A percentile compares a stretch with the other conserved stretches of the same genome.
These are phyloP conservation scores for Setophaga kirtlandii DNA, from an alignment of 2,113 vertebrate genomes.

Conservation along the genomic window DNA sequence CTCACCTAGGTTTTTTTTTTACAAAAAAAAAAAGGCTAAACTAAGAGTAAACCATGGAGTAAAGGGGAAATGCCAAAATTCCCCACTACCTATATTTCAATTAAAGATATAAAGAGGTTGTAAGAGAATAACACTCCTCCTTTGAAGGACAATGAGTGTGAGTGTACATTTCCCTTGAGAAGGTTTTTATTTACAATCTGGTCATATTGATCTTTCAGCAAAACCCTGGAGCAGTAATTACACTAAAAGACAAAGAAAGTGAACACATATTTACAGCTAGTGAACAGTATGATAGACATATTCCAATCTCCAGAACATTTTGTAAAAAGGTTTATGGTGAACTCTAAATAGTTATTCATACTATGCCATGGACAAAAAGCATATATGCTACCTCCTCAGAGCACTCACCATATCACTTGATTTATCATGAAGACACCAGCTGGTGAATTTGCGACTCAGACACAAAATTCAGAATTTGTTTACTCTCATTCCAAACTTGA, in stretches of 20 bases:
- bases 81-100: not conserved
- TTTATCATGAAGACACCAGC: not conserved
- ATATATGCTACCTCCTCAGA: not conserved
- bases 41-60: not conserved
- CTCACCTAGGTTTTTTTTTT: not conserved
- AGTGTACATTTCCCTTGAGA: not conserved
- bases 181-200: constrained; percentile 11
- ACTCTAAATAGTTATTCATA: not conserved
- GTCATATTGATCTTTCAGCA: constrained; percentile 19
- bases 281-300: not conserved
- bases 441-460: not conserved
- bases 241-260: not conserved
- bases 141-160: not conserved
- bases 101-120: not conserved
- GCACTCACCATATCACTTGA: not conserved
- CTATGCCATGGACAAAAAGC: not conserved
- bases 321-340: not conserved
- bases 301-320: not conserved
- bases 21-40: not conserved
- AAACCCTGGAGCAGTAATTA: not conserved
- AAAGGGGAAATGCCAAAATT: not conserved
- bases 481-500: not conserved
- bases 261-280: not conserved
- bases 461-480: not conserved
- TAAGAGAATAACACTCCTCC: not conserved